Percentiles rank a stretch among this genome's conserved stretches.
These are phyloP conservation scores for Galleria mellonella DNA, from an alignment of 1,140 invertebrate genomes.

Conservation along the genomic window DNA sequence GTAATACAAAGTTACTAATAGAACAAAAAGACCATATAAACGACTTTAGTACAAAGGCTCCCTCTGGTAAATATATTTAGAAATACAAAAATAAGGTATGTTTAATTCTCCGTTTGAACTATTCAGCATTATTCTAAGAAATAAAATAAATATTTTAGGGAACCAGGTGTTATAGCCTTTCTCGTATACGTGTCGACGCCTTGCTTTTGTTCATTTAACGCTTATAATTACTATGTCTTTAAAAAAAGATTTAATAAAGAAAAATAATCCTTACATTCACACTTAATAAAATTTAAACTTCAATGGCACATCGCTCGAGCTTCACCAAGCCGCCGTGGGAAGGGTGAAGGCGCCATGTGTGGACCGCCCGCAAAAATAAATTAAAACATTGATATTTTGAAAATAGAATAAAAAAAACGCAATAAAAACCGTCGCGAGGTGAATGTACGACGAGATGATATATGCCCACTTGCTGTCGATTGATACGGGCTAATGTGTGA, in stretches of 20 bases:
- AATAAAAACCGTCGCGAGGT: no score
- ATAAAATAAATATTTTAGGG: no score
- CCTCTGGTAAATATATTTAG: no score
- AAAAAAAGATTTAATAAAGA: neutral
- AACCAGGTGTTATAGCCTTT: conserved; percentile 7
- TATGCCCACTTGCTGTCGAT: no score
- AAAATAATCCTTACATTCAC: neutral
- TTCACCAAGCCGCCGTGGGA: conserved; percentile 6
- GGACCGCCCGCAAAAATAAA: conserved; percentile 13
- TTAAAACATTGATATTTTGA: conserved; percentile 7
- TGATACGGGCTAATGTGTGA: no score
- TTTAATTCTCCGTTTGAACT: no score
- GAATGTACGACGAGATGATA: no score
- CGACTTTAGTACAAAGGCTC: no score
- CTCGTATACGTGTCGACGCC: conserved; percentile 6
- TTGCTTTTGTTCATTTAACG: conserved; percentile 7
- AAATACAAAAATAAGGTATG: no score
- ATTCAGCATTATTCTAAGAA: no score
- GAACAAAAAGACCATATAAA: no score
- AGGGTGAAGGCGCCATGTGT: conserved; percentile 15
- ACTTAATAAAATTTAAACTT: neutral
- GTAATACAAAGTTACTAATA: no score
- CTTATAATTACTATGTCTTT: neutral
- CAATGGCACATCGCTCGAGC: neutral
- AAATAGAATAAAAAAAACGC: neutral